phyloP scores from a whole-genome alignment of 2,113 vertebrate genomes.

The Alaudala cheleensis region DNA sequence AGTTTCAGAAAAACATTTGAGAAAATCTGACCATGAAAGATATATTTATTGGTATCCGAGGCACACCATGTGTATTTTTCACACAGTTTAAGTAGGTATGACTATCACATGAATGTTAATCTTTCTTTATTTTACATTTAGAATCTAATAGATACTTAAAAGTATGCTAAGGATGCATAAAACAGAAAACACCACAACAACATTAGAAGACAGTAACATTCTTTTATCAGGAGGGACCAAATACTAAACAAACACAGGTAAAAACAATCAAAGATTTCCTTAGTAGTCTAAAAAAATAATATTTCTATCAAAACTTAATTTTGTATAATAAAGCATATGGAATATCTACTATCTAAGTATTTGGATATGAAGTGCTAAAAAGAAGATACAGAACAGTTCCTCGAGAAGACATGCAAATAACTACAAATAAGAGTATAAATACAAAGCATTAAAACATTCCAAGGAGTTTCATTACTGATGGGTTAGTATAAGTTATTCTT shows the following conservation, averaged over 20 bases:
- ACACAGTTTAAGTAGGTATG: neutral
- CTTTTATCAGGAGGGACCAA: neutral
- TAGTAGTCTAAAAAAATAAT: neutral
- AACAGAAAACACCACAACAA: neutral
- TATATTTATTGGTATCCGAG: neutral
- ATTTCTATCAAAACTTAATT: neutral
- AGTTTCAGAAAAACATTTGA: neutral
- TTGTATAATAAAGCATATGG: neutral
- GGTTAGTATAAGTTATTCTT: neutral
- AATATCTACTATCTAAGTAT: neutral
- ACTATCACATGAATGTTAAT: neutral
- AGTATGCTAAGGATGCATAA: neutral
- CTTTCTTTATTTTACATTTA: constrained; percentile 5
- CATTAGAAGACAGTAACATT: neutral
- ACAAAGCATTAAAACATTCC: neutral
- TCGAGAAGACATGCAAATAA: neutral
- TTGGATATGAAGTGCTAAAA: neutral
- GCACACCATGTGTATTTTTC: neutral
- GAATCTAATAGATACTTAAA: constrained; percentile 4
- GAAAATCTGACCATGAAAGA: neutral
- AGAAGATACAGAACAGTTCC: neutral
- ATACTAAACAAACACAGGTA: neutral
- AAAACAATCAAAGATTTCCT: neutral
- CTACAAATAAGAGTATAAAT: neutral
- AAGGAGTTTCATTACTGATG: neutral